Conservation (phyloP, 2,888 invertebrate genomes). For the Luffia ferchaultella region DNA sequence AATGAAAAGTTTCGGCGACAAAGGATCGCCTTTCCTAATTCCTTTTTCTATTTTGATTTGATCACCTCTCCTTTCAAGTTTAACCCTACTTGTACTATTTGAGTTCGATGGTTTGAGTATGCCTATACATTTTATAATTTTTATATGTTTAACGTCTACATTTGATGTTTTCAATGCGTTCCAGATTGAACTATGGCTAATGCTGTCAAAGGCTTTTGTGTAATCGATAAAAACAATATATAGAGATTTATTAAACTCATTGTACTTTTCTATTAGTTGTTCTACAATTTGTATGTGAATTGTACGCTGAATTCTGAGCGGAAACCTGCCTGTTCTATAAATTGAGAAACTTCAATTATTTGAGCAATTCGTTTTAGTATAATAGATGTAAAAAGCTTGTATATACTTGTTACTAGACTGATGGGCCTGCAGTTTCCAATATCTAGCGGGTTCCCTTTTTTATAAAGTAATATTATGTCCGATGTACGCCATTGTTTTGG, state of each 20-base stretch:
- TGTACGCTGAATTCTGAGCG: neutral
- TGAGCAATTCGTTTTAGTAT: neutral
- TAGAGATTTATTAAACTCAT: slow-evolving; percentile 2
- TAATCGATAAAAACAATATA: no score
- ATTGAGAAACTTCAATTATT: slow-evolving; percentile 1
- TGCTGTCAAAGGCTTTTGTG: no score
- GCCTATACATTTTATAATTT: no score
- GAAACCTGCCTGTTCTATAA: slow-evolving; percentile 7
- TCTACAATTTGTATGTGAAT: slow-evolving; percentile 4
- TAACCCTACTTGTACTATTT: no score
- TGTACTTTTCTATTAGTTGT: slow-evolving; percentile 3
- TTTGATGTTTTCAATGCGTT: no score
- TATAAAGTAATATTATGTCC: slow-evolving; percentile 9
- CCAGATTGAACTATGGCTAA: no score
- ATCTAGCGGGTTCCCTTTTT: slow-evolving; percentile 7
- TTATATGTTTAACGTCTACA: no score
- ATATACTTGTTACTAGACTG: slow-evolving; percentile 5
- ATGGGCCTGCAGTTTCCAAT: slow-evolving; percentile 11
- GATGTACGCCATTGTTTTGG: slow-evolving; percentile 6
- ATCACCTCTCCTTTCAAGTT: no score
- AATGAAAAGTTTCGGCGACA: no score
- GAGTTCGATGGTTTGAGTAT: no score
- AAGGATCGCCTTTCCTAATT: no score
- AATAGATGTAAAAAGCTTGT: slow-evolving; percentile 7
- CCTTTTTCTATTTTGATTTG: no score